Conservation (phyloP, 2,888 invertebrate species). For the Megastigmus dorsalis region DNA sequence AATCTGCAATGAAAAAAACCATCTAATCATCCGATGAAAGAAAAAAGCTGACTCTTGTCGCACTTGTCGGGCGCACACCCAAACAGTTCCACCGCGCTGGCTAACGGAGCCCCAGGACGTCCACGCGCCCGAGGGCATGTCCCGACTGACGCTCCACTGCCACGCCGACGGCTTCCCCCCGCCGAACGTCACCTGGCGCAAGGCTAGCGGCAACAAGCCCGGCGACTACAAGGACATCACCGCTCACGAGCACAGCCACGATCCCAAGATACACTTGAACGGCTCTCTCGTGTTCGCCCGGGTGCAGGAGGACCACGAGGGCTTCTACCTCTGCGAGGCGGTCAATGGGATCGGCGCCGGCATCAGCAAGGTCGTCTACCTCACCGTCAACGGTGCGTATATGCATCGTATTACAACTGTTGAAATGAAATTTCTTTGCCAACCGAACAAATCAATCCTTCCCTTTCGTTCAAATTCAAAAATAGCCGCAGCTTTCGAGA, state of each 20-base stretch:
- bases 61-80: no score
- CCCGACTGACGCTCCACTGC: conserved; percentile 82
- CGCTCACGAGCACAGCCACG: conserved; percentile 68
- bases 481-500: no score
- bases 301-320: conserved; percentile 90
- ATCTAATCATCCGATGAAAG: no score
- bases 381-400: conserved; percentile 88
- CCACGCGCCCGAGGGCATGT: conserved; percentile 72
- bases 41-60: neutral
- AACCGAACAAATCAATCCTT: no score
- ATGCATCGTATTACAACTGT: no score
- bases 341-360: conserved; percentile 93
- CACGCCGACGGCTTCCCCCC: conserved; percentile 94
- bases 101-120: conserved; percentile 91
- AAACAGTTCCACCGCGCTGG: conserved; percentile 91
- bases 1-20: no score
- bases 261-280: conserved; percentile 79
- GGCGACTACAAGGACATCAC: conserved; percentile 71
- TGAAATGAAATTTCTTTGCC: no score
- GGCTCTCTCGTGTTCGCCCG: conserved; percentile 89
- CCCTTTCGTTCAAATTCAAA: no score
- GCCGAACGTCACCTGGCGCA: conserved; percentile 91
- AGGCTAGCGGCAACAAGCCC: conserved; percentile 83
- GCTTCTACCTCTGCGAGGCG: conserved; percentile 94
- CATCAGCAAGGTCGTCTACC: conserved; percentile 92